phyloP scores from a whole-genome alignment of 1,140 invertebrate species.

The Pseudomyrmex concolor region DNA sequence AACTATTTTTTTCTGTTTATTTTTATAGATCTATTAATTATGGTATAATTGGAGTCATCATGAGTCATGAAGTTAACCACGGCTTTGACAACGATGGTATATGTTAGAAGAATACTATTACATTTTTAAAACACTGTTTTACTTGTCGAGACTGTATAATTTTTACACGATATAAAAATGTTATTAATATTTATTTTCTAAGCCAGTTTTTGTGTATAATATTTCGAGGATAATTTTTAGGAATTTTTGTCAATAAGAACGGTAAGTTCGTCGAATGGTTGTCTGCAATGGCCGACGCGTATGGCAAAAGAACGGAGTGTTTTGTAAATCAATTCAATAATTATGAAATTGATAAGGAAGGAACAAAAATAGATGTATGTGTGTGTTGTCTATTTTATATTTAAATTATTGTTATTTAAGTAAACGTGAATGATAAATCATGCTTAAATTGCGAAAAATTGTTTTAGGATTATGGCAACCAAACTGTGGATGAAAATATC shows the following conservation, averaged over 20 bases:
- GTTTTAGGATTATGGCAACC: slow-evolving; percentile 61
- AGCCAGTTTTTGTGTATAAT: too few species aligned
- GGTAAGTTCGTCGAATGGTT: slow-evolving; percentile 58
- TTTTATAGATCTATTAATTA: slow-evolving; percentile 57
- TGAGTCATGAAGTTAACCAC: slow-evolving; percentile 68
- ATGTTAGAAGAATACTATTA: background rate
- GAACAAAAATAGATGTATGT: background rate
- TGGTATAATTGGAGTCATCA: slow-evolving; percentile 63
- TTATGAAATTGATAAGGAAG: slow-evolving; percentile 31
- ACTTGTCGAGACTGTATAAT: background rate
- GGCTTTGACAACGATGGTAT: slow-evolving; percentile 66
- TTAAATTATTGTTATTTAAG: background rate
- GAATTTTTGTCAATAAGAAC: slow-evolving; percentile 34
- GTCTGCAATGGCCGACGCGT: slow-evolving; percentile 52
- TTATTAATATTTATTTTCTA: too few species aligned
- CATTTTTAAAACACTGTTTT: background rate
- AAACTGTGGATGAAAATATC: slow-evolving; percentile 60
- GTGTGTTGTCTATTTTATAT: background rate
- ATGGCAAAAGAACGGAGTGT: slow-evolving; percentile 43
- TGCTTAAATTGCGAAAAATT: slow-evolving; percentile 8
- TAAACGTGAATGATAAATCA: background rate
- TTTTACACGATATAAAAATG: background rate
- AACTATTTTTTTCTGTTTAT: background rate
- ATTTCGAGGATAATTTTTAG: slow-evolving; percentile 25
- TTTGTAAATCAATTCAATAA: slow-evolving; percentile 62